These are phyloP conservation scores for Arnoldichthys spilopterus DNA, from an alignment of 2,797 vertebrate species.

Conservation along the genomic window DNA sequence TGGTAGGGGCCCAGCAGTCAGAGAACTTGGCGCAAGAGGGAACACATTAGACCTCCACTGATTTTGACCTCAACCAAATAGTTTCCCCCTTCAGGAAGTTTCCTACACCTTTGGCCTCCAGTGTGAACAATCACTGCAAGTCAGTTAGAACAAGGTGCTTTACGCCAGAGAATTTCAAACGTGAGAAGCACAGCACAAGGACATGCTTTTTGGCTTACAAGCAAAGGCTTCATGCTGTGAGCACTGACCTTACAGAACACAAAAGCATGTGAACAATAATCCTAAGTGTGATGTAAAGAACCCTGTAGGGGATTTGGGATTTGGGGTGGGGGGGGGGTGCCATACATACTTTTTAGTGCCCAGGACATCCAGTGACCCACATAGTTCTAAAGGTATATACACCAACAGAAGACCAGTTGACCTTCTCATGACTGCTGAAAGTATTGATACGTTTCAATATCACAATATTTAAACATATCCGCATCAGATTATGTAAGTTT, in stretches of 20 bases:
- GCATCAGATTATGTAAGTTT: too few species aligned
- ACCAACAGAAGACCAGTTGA: background rate
- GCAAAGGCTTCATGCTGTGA: background rate
- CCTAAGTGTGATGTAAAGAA: background rate
- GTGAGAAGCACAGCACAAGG: background rate
- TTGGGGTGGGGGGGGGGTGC: too few species aligned
- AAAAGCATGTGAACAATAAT: conserved; percentile 39
- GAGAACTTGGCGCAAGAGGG: background rate
- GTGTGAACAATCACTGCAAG: background rate
- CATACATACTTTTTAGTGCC: conserved; percentile 20
- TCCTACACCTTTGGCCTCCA: background rate
- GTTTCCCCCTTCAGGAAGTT: background rate
- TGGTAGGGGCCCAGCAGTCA: background rate
- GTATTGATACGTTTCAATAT: background rate
- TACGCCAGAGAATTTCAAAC: background rate
- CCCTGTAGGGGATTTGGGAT: background rate
- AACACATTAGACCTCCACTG: background rate
- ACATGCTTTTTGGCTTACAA: background rate
- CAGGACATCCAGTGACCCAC: background rate
- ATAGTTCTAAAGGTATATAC: background rate
- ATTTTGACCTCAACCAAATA: too few species aligned
- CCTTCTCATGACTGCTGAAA: background rate
- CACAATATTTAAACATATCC: too few species aligned
- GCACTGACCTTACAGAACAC: conserved; percentile 21
- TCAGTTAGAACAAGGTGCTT: background rate